A percentile compares a stretch with the other conserved stretches of the same genome.
Conservation (phyloP, 1,140 invertebrate species). For the Anoplolepis gracilipes region DNA sequence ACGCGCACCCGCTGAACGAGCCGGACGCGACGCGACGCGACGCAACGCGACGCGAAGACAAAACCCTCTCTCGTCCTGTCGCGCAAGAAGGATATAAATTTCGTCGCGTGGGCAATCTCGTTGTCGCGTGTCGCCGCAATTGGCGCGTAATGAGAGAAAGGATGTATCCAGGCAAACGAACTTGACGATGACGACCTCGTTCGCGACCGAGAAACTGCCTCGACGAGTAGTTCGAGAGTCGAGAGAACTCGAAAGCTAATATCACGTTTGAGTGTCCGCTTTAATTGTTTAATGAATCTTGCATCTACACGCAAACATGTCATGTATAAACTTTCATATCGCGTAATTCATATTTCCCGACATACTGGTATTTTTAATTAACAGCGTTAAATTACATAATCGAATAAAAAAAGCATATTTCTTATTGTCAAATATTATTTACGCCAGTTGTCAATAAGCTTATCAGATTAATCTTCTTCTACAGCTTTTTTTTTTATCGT, state of each 20-base stretch:
- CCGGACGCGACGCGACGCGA: background rate
- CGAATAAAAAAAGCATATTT: background rate
- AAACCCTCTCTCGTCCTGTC: constrained; percentile 38
- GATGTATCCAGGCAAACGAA: constrained; percentile 27
- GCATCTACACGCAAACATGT: background rate
- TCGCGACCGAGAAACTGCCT: background rate
- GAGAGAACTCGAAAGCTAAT: background rate
- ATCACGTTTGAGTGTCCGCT: background rate
- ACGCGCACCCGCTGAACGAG: constrained; percentile 13
- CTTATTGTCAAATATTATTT: background rate
- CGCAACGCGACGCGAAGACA: constrained; percentile 3
- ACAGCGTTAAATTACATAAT: background rate
- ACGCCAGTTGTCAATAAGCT: background rate
- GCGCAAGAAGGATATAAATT: constrained; percentile 66
- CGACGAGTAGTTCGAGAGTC: background rate
- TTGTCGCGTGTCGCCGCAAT: constrained; percentile 47
- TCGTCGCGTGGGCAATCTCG: constrained; percentile 52
- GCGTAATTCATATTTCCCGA: background rate
- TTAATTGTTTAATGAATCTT: background rate
- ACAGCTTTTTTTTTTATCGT: background rate
- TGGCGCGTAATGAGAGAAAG: constrained; percentile 57
- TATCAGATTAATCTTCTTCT: background rate
- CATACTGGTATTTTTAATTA: background rate
- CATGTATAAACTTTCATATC: background rate
- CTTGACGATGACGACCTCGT: background rate